Evolutionary conservation across 1,140 invertebrate species (phyloP).

Genomic region (Cydia fagiglandana): DNA sequence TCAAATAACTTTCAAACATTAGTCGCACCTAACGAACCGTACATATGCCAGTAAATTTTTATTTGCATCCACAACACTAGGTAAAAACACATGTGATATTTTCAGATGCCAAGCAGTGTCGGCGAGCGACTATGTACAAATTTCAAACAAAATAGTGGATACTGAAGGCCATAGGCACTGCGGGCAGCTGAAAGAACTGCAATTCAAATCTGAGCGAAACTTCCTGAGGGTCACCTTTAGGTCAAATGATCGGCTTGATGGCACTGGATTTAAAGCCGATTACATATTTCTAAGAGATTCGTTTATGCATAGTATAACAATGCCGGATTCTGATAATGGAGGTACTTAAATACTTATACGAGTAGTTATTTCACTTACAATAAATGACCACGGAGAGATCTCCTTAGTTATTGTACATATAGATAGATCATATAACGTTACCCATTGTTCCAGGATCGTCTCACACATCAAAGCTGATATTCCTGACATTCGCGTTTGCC

Average conservation of each 20-base stretch:
- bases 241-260: slow-evolving; percentile 95
- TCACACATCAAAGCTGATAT: slow-evolving; percentile 36
- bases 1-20: not conserved
- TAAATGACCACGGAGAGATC: too few species aligned
- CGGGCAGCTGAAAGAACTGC: slow-evolving; percentile 87
- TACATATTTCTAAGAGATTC: slow-evolving; percentile 86
- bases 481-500: slow-evolving; percentile 36
- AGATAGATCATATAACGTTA: not conserved
- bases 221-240: slow-evolving; percentile 96
- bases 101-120: slow-evolving; percentile 90
- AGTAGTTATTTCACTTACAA: not conserved
- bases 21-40: not conserved
- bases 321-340: slow-evolving; percentile 50
- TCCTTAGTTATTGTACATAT: not conserved
- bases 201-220: slow-evolving; percentile 90
- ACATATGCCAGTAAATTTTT: not conserved
- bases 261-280: slow-evolving; percentile 93
- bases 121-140: slow-evolving; percentile 95
- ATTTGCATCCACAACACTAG: not conserved
- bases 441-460: slow-evolving; percentile 42
- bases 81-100: not conserved
- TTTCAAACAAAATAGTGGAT: slow-evolving; percentile 95
- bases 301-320: slow-evolving; percentile 71
- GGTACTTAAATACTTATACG: too few species aligned
- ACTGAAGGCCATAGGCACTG: slow-evolving; percentile 91